These are phyloP conservation scores for Akabosia matsudoensis DNA, from an alignment of 1,140 invertebrate genomes.

Conservation along the genomic window DNA sequence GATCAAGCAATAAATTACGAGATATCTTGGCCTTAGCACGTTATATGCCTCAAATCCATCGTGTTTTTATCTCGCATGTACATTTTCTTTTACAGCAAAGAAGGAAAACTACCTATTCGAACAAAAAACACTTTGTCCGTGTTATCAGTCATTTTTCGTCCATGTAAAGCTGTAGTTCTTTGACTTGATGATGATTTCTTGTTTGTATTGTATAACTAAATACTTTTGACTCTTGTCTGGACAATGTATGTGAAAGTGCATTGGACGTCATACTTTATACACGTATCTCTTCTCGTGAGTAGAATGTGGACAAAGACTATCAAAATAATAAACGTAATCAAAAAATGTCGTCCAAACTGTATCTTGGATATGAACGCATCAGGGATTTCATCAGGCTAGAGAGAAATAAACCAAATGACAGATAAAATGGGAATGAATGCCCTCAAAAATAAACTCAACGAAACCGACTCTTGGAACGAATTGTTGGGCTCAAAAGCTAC, in stretches of 20 bases:
- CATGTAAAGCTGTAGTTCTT: not conserved
- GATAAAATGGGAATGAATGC: not conserved
- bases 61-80: not conserved
- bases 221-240: not conserved
- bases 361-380: not conserved
- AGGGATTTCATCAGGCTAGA: not conserved
- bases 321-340: not conserved
- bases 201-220: not conserved
- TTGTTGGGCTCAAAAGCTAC: not conserved
- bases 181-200: not conserved
- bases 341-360: not conserved
- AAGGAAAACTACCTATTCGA: not conserved
- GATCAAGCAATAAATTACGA: not conserved
- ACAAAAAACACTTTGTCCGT: not conserved
- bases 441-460: not conserved
- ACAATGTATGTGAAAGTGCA: not conserved
- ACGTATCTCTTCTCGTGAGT: too few relatives aligned
- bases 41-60: not conserved
- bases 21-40: not conserved
- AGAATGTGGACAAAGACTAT: not conserved
- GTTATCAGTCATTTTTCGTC: conserved; percentile 11
- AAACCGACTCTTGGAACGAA: not conserved
- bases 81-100: not conserved
- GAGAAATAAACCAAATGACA: conserved; percentile 11
- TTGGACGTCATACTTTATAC: too few relatives aligned